These are phyloP conservation scores for Pipa parva DNA, from an alignment of 2,113 vertebrate species.

Conservation along the genomic window DNA sequence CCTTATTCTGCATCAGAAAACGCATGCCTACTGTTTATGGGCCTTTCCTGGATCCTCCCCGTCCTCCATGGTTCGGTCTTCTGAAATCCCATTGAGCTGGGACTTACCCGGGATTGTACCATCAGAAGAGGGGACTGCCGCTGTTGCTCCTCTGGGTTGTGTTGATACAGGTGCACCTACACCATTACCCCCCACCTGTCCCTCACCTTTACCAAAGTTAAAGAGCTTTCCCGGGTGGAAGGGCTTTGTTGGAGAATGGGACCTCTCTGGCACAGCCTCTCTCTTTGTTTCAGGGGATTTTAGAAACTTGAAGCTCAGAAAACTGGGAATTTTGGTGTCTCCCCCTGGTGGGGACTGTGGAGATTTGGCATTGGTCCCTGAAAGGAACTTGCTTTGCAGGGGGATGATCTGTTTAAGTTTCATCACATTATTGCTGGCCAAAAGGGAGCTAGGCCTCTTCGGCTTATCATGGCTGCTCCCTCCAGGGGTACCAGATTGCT, in stretches of 20 bases:
- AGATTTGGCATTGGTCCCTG: slow-evolving; percentile 62
- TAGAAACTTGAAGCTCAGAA: slow-evolving; percentile 94
- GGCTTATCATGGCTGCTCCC: slow-evolving; percentile 72
- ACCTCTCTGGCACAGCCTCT: slow-evolving; percentile 74
- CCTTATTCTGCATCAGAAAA: neutral
- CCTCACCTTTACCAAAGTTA: slow-evolving; percentile 71
- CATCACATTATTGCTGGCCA: slow-evolving; percentile 94
- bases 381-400: slow-evolving; percentile 86
- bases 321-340: slow-evolving; percentile 87
- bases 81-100: slow-evolving; percentile 71
- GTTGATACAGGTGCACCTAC: slow-evolving; percentile 50
- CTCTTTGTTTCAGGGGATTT: slow-evolving; percentile 86
- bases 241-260: slow-evolving; percentile 89
- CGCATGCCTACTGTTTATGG: slow-evolving; percentile 56
- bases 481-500: slow-evolving; percentile 55
- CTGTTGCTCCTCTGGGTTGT: slow-evolving; percentile 44
- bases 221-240: slow-evolving; percentile 89
- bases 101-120: slow-evolving; percentile 57
- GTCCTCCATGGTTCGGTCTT: slow-evolving; percentile 48
- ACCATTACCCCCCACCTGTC: slow-evolving; percentile 66
- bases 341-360: slow-evolving; percentile 80
- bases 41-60: slow-evolving; percentile 56
- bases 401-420: slow-evolving; percentile 96
- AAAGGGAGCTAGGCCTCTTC: slow-evolving; percentile 85
- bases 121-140: slow-evolving; percentile 42